phyloP scores from a whole-genome alignment of 2,797 vertebrate genomes.

The Muscicapa striata region DNA sequence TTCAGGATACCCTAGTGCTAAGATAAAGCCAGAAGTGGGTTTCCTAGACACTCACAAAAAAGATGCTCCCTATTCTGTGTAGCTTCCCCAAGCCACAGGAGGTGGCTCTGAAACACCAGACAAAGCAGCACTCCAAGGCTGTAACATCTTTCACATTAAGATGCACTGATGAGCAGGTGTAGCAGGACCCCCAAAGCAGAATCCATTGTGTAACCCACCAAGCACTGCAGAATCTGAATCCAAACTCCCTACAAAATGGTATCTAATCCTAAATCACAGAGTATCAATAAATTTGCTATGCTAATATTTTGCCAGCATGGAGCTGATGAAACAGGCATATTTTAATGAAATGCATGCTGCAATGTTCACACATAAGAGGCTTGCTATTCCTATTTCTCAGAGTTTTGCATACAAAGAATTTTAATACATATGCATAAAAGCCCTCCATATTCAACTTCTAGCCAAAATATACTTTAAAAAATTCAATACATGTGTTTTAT shows the following conservation, averaged over 20 bases:
- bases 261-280: not conserved
- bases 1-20: not conserved
- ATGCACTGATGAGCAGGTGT: not conserved
- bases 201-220: not conserved
- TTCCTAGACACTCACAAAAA: not conserved
- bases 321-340: not conserved
- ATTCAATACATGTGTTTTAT: not conserved
- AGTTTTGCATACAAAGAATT: not conserved
- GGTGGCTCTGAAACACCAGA: not conserved
- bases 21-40: not conserved
- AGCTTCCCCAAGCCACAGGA: not conserved
- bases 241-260: not conserved
- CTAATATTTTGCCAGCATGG: not conserved
- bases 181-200: not conserved
- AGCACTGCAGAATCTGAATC: not conserved
- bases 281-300: not conserved
- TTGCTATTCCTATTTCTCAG: not conserved
- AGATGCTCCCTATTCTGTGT: not conserved
- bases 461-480: not conserved
- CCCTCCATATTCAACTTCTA: not conserved
- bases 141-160: not conserved
- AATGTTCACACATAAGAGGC: not conserved
- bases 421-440: not conserved
- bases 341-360: not conserved
- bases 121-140: not conserved